phyloP scores from a whole-genome alignment of 2,888 invertebrate species.

The Kuschelorhynchus macadamiae region DNA sequence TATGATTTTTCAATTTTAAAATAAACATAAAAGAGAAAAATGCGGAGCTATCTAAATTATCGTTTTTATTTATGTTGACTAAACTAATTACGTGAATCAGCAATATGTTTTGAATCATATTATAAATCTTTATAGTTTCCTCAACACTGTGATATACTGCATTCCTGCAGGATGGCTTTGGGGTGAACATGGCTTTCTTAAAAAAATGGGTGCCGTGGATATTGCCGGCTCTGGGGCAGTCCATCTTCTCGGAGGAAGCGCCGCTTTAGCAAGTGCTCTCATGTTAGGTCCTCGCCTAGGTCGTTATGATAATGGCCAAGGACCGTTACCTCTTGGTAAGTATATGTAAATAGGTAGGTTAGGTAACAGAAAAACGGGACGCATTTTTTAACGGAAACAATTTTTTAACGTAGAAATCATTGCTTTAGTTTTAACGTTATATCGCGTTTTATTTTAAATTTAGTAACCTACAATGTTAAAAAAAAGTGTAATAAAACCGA shows the following conservation, averaged over 20 bases:
- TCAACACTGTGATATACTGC: conserved; percentile 92
- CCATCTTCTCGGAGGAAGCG: conserved; percentile 72
- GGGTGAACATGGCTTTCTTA: conserved; percentile 90
- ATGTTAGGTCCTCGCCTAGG: conserved; percentile 93
- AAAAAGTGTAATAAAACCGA: too few species aligned
- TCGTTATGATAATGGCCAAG: conserved; percentile 83
- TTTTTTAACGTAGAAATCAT: too few species aligned
- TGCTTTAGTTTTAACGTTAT: too few species aligned
- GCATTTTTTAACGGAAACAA: too few species aligned
- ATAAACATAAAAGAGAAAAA: too few species aligned
- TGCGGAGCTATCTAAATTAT: too few species aligned
- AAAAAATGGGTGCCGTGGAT: conserved; percentile 88
- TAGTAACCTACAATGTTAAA: too few species aligned
- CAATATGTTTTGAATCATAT: too few species aligned
- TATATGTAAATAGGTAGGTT: neutral
- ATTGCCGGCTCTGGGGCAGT: conserved; percentile 90
- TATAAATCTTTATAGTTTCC: conserved; percentile 90
- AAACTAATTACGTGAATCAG: too few species aligned
- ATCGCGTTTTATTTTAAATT: too few species aligned
- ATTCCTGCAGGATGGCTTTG: conserved; percentile 95
- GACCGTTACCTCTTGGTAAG: conserved; percentile 77
- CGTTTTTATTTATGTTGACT: too few species aligned
- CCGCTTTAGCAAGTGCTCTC: conserved; percentile 89
- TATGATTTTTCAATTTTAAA: too few species aligned
- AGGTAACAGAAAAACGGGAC: neutral